Base-by-base conservation (phyloP, 2,797 vertebrate genomes). In the Acanthurus lineatus region DNA sequence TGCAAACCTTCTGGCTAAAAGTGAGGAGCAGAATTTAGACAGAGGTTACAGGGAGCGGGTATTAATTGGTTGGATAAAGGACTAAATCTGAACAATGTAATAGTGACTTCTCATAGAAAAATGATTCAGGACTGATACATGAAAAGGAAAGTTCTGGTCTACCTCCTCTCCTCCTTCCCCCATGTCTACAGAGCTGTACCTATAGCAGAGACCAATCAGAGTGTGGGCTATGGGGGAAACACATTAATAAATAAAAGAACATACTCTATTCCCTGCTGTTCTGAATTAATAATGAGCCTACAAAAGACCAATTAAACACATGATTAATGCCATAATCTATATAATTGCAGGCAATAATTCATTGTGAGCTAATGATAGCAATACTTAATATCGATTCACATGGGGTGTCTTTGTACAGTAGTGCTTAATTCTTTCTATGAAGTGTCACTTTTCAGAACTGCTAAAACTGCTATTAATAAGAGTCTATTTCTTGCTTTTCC, bases 301-400 rank as follows among this genome's bases (percentile, higher is more conserved):
- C 92, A 94, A 94, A 94, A 92, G 91, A 90, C 92, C 94, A 95
- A 95, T 95, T 95, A 95, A 94, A 94, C 87, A 93, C 92, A 94
- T 92, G 92, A 91, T 94, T 94, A 93, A 94, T 92, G 91, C 88
- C 87, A 92, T 94, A 92, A 95, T 94, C 93, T 93, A 92, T 94
- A 92, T 94, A 95, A 94, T 94, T 94, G 91, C 91, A 89, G 93
- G 94, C 89, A 91, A 94, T 95, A 94, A 92, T 91, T 95, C 91
- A 94, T 86, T 85, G 79, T 73, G 86, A 86, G 89, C 89, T 93
- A 94, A 95, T 95, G 92, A 94, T 94, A 90, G 91, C 90, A 92
- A 93, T 93, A 91, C 92, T 93, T 93, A 94, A 95, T 94, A 94
- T 93, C 86, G 91, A 93, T 93, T 91, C 91, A 93, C 89, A 89